Base-by-base conservation (phyloP, 2,113 vertebrate genomes). In the Aptenodytes patagonicus region DNA sequence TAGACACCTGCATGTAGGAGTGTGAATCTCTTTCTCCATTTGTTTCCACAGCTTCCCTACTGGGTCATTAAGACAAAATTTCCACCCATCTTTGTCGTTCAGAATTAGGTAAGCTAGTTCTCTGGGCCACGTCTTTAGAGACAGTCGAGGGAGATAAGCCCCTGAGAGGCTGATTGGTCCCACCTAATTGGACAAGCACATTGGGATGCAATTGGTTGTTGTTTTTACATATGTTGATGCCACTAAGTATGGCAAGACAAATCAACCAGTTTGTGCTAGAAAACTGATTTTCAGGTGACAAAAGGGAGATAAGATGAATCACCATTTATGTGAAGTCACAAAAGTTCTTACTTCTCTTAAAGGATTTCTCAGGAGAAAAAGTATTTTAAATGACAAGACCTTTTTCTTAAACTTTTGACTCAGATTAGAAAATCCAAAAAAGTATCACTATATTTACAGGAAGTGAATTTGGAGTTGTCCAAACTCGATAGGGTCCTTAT, bases 121-220 rank as follows among this genome's bases (percentile, higher is more conserved):
- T 61, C 80, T 52, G 40, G 12, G 14, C 36, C 57, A 9, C 24
- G 60, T 57, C 44, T 85, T 64, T n/a, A 79, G 31, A 44, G 22
- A 29, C 4, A 29, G 25, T 6, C 2, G 3, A 58, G 28, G 29
- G 12, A 61, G 2, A 40, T 1, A 66, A 29, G 24, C 0, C 10
- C 6, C 17, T 34, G 46, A 29, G 28, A 87, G 25, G 22, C 9
- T 71, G n/a, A n/a, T 11, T 51, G 12, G 22, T 71, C 13, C 19
- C 29, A 71, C 21, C 16, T 36, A 71, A 18, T 7, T 42, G 15
- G 25, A 62, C 22, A 75, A 71, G 38, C 4, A 71, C 8, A 28
- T 2, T 55, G 51, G 6, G 21, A 51, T 66, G 32, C 3, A 11
- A 10, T 7, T 57, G 6, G 17, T 40, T 46, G 16, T 18, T 6